Percentiles rank a stretch among this genome's conserved stretches.
These are phyloP conservation scores for Malthinus seriepunctatus DNA, from an alignment of 2,888 invertebrate species.

Conservation along the genomic window DNA sequence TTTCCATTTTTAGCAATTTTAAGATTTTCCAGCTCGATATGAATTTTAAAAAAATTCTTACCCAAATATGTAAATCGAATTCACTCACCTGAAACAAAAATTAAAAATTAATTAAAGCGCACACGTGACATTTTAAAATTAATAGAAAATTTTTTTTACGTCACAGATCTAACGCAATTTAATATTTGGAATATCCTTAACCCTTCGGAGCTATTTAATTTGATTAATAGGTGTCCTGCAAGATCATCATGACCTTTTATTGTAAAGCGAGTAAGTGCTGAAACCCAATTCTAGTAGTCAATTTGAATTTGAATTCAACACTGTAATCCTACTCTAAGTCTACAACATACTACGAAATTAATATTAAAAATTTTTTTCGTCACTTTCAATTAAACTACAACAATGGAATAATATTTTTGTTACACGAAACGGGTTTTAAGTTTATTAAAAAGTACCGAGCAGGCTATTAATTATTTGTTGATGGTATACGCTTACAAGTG, in stretches of 20 bases:
- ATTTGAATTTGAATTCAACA: neutral
- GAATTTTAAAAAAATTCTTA: neutral
- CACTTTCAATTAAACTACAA: no score
- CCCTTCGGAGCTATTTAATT: conserved; percentile 16
- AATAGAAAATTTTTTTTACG: neutral
- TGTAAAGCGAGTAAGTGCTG: conserved; percentile 6
- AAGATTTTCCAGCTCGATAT: no score
- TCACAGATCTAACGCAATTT: neutral
- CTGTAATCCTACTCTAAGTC: no score
- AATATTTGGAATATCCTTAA: neutral
- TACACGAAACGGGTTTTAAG: no score
- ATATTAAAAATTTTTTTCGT: no score
- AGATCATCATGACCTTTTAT: conserved; percentile 14
- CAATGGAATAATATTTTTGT: no score
- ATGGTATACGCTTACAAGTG: no score
- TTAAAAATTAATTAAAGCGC: neutral
- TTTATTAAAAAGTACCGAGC: no score
- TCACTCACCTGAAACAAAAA: neutral
- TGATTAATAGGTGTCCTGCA: conserved; percentile 15
- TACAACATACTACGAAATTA: no score
- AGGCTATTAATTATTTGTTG: no score
- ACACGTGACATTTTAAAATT: no score
- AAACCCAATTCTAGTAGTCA: neutral
- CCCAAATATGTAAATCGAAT: neutral
- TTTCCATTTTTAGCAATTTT: no score